Conservation (phyloP, 2,113 vertebrate genomes). For the Etia nguti region DNA sequence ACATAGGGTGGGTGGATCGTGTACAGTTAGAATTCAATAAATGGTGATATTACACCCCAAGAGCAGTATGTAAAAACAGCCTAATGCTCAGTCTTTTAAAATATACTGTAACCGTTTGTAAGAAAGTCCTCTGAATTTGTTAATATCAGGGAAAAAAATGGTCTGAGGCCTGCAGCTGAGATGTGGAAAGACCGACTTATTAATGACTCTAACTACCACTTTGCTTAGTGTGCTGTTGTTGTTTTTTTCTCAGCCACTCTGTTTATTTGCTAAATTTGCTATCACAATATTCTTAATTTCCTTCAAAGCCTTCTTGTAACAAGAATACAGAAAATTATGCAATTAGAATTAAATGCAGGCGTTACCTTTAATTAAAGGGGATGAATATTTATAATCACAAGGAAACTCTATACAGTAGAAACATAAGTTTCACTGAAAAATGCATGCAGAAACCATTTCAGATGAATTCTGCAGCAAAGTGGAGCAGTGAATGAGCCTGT, state of each 20-base stretch:
- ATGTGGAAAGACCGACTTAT: background rate
- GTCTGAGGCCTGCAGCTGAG: background rate
- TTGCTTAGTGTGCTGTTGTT: background rate
- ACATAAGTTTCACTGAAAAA: background rate
- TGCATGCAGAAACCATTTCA: background rate
- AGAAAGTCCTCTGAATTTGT: background rate
- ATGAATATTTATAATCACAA: background rate
- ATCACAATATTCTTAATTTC: background rate
- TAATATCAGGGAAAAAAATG: background rate
- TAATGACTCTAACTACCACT: background rate
- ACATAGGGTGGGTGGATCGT: background rate
- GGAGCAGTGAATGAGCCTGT: background rate
- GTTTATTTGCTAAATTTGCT: background rate
- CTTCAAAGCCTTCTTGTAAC: background rate
- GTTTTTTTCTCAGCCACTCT: background rate
- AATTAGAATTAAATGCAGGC: background rate
- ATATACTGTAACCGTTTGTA: background rate
- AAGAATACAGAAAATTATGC: background rate
- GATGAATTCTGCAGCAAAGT: background rate
- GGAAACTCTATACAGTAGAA: background rate
- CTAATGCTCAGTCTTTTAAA: background rate
- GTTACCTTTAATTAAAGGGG: conserved; percentile 12
- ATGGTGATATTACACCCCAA: background rate
- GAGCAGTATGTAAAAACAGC: background rate
- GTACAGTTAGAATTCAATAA: background rate